phyloP scores from a whole-genome alignment of 1,140 invertebrate species.

The Pogonognathellus flavescens region DNA sequence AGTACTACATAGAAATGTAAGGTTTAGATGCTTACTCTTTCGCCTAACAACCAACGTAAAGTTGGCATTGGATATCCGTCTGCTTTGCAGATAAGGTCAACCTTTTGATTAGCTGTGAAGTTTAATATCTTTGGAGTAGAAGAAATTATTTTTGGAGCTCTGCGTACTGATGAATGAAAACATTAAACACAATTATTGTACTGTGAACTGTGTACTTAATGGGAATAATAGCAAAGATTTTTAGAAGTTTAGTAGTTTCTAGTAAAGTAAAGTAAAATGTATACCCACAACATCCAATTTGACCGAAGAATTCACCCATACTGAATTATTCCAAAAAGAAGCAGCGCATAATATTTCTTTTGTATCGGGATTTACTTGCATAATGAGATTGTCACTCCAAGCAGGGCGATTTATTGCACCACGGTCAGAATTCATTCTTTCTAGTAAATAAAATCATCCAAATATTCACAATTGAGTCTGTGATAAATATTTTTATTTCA shows the following conservation, averaged over 20 bases:
- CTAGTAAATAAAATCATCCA: neutral
- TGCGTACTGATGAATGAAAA: neutral
- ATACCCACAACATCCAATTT: neutral
- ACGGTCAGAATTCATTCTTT: slow-evolving; percentile 24
- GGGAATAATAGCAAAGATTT: too few species aligned
- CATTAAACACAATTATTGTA: neutral
- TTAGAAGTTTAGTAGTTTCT: too few species aligned
- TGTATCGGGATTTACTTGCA: neutral
- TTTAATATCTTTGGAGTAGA: neutral
- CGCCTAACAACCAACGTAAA: neutral
- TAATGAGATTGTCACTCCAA: neutral
- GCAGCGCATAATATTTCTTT: neutral
- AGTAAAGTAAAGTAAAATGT: too few species aligned
- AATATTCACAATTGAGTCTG: neutral
- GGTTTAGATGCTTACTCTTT: neutral
- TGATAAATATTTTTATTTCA: neutral
- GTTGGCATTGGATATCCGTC: slow-evolving; percentile 4
- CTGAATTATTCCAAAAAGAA: neutral
- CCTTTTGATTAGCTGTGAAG: neutral
- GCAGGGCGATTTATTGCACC: neutral
- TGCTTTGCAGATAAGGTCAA: neutral
- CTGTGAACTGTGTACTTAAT: too few species aligned
- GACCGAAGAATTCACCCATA: neutral
- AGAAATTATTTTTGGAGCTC: slow-evolving; percentile 3
- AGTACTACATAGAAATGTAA: too few species aligned